Base-by-base conservation (phyloP, 92 coral and sea anemone species). In the Parazoanthus atlanticus region DNA sequence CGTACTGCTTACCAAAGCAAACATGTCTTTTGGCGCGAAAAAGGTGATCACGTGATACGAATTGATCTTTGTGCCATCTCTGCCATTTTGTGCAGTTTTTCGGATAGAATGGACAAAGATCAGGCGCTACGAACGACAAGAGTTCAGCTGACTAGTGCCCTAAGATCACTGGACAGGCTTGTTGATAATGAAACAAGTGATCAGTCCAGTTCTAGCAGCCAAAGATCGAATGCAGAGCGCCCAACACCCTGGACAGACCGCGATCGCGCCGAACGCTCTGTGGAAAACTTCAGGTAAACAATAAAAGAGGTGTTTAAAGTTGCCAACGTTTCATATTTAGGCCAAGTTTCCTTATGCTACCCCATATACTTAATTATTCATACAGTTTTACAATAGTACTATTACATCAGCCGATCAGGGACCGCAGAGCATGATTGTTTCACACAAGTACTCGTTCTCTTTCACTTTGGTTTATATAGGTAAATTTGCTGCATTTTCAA, bases 11-110 rank as follows among this genome's bases (percentile, higher is more conserved):
- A 25, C 73, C 73, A 67, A 67, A 67, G 73, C 73, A 67, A 67
- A 67, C 73, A 67, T 21, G 73, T 67, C 73, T 67, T 67, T 67
- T 67, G 73, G 73, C 73, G 73, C 73, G 28, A 61, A 67, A 67
- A 67, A 67, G 72, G 30, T 66, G 72, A 66, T 49, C 58, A 49
- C 58, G 13, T 49, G 58, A 49, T 13, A 49, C 58, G 61, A 52
- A 52, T 52, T 11, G 61, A 52, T 67, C 28, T 28, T 67, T 67
- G 29, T 67, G 73, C 73, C 73, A 25, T 67, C 30, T 67, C 73
- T 67, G 32, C 73, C 29, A 23, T 67, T 67, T 67, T 67, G 73
- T 23, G 73, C 73, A 29, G 73, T 67, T 23, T 67, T 67, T 23
- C 29, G 29, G 73, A 67, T 23, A 67, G 73, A 67, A 67, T 67